Evolutionary conservation across 2,113 vertebrate genomes (phyloP), one percentile per base, ranked within the genome.

Genomic region (Cephalopholis sonnerati): DNA sequence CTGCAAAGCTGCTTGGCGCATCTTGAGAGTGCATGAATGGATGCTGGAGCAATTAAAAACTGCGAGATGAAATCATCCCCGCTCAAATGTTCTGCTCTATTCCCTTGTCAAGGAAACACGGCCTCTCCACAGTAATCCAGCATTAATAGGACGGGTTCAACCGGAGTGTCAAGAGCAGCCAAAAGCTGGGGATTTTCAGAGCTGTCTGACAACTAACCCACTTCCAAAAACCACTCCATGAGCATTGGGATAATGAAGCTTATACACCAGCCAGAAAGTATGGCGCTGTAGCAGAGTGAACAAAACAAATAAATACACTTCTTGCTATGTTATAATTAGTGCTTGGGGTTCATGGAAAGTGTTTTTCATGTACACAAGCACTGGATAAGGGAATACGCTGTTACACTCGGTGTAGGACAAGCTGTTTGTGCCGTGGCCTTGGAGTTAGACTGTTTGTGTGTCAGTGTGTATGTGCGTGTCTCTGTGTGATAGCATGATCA

Each of bases 61-160:
- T 93, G 93, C 87, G 89, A 94, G 94, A 96, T 96, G 94, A 93
- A 96, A 94, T 95, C 70, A 91, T 96, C 93, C 89, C 91, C 79
- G 87, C 93, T 96, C 93, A 93, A 93, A 96, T 92, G 91, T 88
- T 89, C 88, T 91, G 95, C 95, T 96, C 96, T 94, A 95, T 96
- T 96, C 96, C 93, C 86, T 93, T 95, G 92, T 96, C 95, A 94
- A 93, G 93, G 93, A 95, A 96, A 95, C 92, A 91, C 25, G 81
- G 90, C 91, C 89, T 94, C 94, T 85, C 77, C 68, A 84, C 92
- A 83, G 92, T 97, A 96, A 97, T 96, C 96, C 96, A 91, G 86
- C 94, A 95, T 96, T 97, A 97, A 97, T 96, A 93, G 92, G 94
- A 94, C 1, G 93, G 95, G 97, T 98, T 98, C 97, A 98, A 95